phyloP scores from a whole-genome alignment of 1,140 invertebrate genomes.

The Drosophila sproati region DNA sequence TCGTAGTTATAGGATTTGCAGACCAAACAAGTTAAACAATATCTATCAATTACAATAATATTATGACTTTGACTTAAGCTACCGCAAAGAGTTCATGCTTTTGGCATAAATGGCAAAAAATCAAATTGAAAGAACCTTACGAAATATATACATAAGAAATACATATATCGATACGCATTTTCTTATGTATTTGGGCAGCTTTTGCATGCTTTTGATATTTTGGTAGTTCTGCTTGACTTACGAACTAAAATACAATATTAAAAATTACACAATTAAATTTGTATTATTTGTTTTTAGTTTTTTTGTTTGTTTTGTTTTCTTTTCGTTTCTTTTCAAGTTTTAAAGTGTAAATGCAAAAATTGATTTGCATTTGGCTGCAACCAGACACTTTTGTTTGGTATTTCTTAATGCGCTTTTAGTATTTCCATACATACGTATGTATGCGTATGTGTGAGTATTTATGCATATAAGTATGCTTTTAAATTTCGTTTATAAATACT shows the following conservation, averaged over 20 bases:
- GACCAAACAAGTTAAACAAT: constrained; percentile 45
- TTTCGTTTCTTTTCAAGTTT: constrained; percentile 15
- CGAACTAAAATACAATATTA: constrained; percentile 71
- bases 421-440: constrained; percentile 16
- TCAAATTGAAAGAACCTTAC: constrained; percentile 30
- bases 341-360: constrained; percentile 36
- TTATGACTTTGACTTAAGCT: constrained; percentile 79
- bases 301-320: background rate
- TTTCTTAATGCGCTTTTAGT: constrained; percentile 3
- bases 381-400: constrained; percentile 35
- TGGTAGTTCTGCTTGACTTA: constrained; percentile 63
- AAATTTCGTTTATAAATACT: constrained; percentile 63
- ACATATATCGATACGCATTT: background rate
- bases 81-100: constrained; percentile 67
- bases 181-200: background rate
- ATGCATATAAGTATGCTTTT: constrained; percentile 21
- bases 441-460: constrained; percentile 24
- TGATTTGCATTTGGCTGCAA: constrained; percentile 43
- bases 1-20: constrained; percentile 52
- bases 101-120: constrained; percentile 77
- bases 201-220: constrained; percentile 56
- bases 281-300: constrained; percentile 24
- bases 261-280: constrained; percentile 55
- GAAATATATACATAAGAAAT: constrained; percentile 7
- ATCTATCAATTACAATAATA: constrained; percentile 64